These are phyloP conservation scores for Meda fulgida DNA, from an alignment of 2,797 vertebrate species.

Conservation along the genomic window DNA sequence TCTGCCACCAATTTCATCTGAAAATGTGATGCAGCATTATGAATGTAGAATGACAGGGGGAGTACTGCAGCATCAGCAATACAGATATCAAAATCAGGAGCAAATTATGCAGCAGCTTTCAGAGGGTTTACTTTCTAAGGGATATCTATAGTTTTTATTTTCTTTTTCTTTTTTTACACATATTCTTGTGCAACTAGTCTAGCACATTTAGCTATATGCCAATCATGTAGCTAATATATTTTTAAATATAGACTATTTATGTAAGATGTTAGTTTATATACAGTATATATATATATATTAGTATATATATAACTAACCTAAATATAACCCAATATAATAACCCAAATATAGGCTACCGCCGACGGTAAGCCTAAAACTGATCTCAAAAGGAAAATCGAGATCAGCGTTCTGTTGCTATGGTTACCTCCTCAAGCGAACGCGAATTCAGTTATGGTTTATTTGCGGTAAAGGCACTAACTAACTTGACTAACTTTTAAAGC, in stretches of 20 bases:
- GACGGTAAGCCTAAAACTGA: background rate
- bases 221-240: background rate
- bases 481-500: background rate
- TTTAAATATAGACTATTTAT: background rate
- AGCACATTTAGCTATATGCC: background rate
- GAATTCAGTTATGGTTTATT: background rate
- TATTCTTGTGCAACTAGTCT: background rate
- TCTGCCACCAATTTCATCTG: background rate
- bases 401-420: background rate
- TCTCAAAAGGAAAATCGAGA: background rate
- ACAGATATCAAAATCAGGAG: background rate
- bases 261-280: too few species aligned
- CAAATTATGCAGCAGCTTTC: background rate
- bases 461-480: background rate
- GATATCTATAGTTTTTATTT: background rate
- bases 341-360: too few species aligned
- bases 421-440: background rate
- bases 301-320: too few species aligned
- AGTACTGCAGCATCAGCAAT: constrained; percentile 1
- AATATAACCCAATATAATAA: too few species aligned
- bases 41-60: background rate
- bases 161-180: background rate
- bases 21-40: constrained; percentile 38
- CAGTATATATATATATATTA: too few species aligned
- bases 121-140: background rate